phyloP scores from a whole-genome alignment of 37 sponge, comb jelly and placozoan species.

The Agelas oroides region DNA sequence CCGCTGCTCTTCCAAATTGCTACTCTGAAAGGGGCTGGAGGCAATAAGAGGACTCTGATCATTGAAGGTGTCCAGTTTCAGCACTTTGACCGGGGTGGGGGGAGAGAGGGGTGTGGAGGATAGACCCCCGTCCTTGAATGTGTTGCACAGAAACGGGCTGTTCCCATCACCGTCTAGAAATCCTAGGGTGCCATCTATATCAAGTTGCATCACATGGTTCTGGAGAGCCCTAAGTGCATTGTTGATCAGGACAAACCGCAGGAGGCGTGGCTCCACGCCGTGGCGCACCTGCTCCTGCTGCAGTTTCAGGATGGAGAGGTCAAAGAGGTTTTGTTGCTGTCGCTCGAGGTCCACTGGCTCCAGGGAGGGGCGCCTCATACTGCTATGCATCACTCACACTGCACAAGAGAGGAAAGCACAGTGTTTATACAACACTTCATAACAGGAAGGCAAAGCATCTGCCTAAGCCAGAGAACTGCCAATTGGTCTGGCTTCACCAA shows the following conservation, averaged over 20 bases:
- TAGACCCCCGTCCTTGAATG: conserved; percentile 51
- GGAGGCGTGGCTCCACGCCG: conserved; percentile 69
- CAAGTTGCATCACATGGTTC: conserved; percentile 20
- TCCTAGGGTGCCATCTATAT: conserved; percentile 18
- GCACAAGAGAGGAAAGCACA: neutral
- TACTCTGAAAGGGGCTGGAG: conserved; percentile 4
- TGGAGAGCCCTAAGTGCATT: conserved; percentile 73
- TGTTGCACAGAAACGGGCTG: conserved; percentile 39
- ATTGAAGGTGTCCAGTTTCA: conserved; percentile 18
- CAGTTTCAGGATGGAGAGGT: conserved; percentile 72
- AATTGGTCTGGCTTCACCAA: too few relatives aligned
- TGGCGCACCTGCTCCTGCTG: conserved; percentile 72
- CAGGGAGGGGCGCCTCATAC: conserved; percentile 37
- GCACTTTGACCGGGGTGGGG: conserved; percentile 52
- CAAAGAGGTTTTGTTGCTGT: conserved; percentile 65
- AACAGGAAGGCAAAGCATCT: too few relatives aligned
- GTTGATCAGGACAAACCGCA: conserved; percentile 77
- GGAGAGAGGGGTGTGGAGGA: conserved; percentile 27
- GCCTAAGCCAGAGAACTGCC: too few relatives aligned
- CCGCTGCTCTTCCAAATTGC: neutral
- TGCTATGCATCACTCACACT: conserved; percentile 57
- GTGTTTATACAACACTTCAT: too few relatives aligned
- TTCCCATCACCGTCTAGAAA: conserved; percentile 1
- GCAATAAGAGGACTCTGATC: conserved; percentile 32
- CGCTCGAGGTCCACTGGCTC: conserved; percentile 55